Conservation (phyloP, 2,888 invertebrate genomes). For the Zeuzera pyrina region DNA sequence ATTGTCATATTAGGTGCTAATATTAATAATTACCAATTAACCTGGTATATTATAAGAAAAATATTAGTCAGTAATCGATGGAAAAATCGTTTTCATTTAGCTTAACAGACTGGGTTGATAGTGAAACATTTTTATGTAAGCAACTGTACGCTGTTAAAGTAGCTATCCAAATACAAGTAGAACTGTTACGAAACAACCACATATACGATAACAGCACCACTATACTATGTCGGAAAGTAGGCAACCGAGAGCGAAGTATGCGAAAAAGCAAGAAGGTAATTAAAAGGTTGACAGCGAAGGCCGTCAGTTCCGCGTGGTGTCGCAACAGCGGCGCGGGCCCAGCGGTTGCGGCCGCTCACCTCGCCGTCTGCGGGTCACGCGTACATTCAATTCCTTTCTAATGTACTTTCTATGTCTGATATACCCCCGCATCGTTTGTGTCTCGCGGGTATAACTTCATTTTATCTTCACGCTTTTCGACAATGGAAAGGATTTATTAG, state of each 20-base stretch:
- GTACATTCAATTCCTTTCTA: slow-evolving; percentile 70
- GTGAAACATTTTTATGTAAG: too few species aligned
- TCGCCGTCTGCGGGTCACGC: slow-evolving; percentile 43
- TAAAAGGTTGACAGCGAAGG: slow-evolving; percentile 67
- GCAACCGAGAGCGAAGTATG: slow-evolving; percentile 27
- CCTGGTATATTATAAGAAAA: too few species aligned
- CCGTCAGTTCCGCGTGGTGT: slow-evolving; percentile 57
- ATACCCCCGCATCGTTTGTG: slow-evolving; percentile 23
- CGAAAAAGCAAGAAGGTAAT: slow-evolving; percentile 47
- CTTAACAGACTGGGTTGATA: too few species aligned
- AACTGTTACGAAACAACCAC: slow-evolving; percentile 13
- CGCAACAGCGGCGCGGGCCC: slow-evolving; percentile 36
- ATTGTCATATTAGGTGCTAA: too few species aligned
- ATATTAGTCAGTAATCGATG: too few species aligned
- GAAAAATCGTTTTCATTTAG: too few species aligned
- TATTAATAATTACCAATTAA: too few species aligned
- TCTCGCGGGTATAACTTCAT: slow-evolving; percentile 21
- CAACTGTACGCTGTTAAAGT: too few species aligned
- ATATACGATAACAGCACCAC: too few species aligned
- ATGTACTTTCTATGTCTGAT: slow-evolving; percentile 66
- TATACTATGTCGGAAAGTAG: slow-evolving; percentile 11
- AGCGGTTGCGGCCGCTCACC: slow-evolving; percentile 5
- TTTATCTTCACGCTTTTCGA: slow-evolving; percentile 47
- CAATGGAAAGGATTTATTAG: too few species aligned
- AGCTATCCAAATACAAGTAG: too few species aligned